phyloP scores from a whole-genome alignment of 2,113 vertebrate genomes.

The Daboia siamensis region DNA sequence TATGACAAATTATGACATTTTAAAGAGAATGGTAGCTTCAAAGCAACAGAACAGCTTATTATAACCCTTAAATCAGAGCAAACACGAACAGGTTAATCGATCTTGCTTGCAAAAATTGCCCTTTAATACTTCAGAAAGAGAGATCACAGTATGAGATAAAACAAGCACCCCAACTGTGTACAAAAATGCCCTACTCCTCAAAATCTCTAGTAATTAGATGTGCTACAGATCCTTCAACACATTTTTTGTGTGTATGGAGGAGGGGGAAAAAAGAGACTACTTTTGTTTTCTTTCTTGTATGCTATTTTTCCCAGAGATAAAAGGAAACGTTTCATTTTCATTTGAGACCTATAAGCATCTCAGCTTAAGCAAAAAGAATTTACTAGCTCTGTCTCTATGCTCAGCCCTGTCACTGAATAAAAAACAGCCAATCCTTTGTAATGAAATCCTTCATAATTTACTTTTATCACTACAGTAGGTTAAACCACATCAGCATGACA shows the following conservation, averaged over 20 bases:
- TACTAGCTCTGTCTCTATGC: conserved; percentile 27
- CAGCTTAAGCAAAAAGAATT: conserved; percentile 46
- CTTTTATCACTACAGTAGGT: conserved; percentile 45
- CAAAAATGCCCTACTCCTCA: conserved; percentile 21
- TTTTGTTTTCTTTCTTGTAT: conserved; percentile 17
- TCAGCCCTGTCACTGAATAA: conserved; percentile 47
- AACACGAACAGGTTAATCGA: conserved; percentile 43
- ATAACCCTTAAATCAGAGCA: conserved; percentile 48
- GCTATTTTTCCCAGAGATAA: conserved; percentile 41
- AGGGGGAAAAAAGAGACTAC: background rate
- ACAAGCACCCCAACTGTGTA: conserved; percentile 44
- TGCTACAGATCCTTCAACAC: conserved; percentile 41
- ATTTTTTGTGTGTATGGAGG: background rate
- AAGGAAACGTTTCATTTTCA: conserved; percentile 25
- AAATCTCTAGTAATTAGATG: conserved; percentile 33
- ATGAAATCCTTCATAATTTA: conserved; percentile 41
- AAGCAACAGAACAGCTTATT: conserved; percentile 33
- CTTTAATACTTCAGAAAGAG: conserved; percentile 51
- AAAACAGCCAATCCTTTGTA: conserved; percentile 44
- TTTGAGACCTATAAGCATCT: conserved; percentile 47
- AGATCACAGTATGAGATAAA: conserved; percentile 51
- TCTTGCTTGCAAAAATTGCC: conserved; percentile 33
- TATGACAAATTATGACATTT: background rate
- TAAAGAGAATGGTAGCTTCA: background rate
- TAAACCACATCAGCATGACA: conserved; percentile 56